Percentiles rank a stretch among this genome's conserved stretches.
phyloP scores from a whole-genome alignment of 2,113 vertebrate species.

The Myotis davidii region DNA sequence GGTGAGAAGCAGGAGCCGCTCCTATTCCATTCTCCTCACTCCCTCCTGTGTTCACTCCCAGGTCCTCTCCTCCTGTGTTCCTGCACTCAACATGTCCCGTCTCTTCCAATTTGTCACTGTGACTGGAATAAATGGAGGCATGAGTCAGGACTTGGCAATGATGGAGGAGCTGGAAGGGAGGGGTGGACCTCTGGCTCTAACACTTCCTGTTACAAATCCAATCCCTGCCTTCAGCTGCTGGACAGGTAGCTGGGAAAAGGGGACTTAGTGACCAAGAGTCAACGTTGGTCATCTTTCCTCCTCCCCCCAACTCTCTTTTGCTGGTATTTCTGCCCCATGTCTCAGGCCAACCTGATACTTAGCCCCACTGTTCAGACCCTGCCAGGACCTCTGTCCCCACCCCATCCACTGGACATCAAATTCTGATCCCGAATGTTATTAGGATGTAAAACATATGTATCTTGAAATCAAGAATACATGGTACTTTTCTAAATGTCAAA shows the following conservation, averaged over 20 bases:
- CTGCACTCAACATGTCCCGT: background rate
- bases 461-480: background rate
- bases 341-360: background rate
- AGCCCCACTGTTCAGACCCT: background rate
- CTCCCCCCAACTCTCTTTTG: background rate
- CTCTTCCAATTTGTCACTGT: conserved; percentile 46
- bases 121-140: conserved; percentile 29
- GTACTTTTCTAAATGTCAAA: conserved; percentile 11
- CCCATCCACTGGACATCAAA: background rate
- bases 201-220: conserved; percentile 35
- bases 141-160: conserved; percentile 62
- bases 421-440: conserved; percentile 3
- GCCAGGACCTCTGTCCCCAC: background rate
- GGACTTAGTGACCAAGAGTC: background rate
- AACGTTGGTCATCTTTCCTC: background rate
- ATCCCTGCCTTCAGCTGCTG: background rate
- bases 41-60: background rate
- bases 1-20: background rate
- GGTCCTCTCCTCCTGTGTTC: background rate
- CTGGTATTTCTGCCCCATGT: background rate
- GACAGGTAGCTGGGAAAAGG: background rate
- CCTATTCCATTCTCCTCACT: background rate
- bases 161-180: background rate
- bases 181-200: background rate
- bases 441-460: background rate